Conservation (phyloP, 1,140 invertebrate species). For the Cotesia glomerata region DNA sequence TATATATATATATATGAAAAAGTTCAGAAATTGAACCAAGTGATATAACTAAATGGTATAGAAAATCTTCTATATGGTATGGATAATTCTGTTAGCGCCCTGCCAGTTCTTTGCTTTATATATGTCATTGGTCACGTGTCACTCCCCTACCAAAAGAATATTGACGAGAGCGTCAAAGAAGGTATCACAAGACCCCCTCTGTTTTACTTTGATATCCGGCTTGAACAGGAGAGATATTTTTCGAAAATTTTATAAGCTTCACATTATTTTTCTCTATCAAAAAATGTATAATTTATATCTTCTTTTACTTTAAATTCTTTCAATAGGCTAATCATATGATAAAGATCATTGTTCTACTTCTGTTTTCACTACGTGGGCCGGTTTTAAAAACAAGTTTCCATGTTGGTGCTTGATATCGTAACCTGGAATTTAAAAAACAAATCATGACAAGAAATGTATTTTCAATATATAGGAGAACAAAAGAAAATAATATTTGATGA, state of each 20-base stretch:
- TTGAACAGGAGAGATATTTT: constrained; percentile 20
- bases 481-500: not conserved
- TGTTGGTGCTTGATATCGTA: not conserved
- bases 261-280: not conserved
- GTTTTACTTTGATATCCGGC: constrained; percentile 17
- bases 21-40: constrained; percentile 19
- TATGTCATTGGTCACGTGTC: constrained; percentile 62
- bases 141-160: constrained; percentile 39
- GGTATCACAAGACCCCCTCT: constrained; percentile 18
- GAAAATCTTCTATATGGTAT: constrained; percentile 47
- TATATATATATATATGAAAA: not conserved
- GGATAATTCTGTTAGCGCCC: constrained; percentile 59
- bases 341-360: constrained; percentile 1
- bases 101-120: constrained; percentile 59
- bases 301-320: not conserved
- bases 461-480: not conserved
- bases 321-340: constrained; percentile 1
- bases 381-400: constrained; percentile 33
- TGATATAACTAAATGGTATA: constrained; percentile 34
- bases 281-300: not conserved
- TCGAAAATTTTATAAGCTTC: constrained; percentile 15
- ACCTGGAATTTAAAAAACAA: constrained; percentile 16
- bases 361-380: constrained; percentile 17
- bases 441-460: no score
- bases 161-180: constrained; percentile 30